These are phyloP conservation scores for Cheilosia scutellata DNA, from an alignment of 2,888 invertebrate genomes.

Conservation along the genomic window DNA sequence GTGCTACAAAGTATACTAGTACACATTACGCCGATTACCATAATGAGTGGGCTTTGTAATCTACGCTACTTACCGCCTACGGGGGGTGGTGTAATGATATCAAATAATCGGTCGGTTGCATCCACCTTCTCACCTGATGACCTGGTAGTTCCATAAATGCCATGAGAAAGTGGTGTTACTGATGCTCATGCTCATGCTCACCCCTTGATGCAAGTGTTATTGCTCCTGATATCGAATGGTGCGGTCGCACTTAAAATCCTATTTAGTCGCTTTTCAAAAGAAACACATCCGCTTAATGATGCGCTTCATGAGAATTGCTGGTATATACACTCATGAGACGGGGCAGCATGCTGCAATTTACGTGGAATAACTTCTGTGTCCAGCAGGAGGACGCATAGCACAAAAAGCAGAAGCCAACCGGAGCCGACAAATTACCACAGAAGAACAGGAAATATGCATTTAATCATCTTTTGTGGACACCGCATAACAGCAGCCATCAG, in stretches of 20 bases:
- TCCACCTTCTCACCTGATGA: slow-evolving; percentile 18
- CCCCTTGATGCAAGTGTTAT: background rate
- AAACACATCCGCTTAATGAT: slow-evolving; percentile 50
- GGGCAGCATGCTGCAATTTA: slow-evolving; percentile 33
- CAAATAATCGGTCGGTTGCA: slow-evolving; percentile 36
- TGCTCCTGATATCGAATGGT: slow-evolving; percentile 4
- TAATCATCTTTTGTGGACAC: slow-evolving; percentile 73
- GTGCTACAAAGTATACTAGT: background rate
- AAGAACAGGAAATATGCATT: slow-evolving; percentile 74
- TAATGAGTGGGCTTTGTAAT: slow-evolving; percentile 59
- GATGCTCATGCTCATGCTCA: no score
- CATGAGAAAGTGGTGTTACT: slow-evolving; percentile 36
- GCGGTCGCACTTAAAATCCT: slow-evolving; percentile 32
- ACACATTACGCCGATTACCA: slow-evolving; percentile 40
- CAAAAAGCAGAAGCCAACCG: slow-evolving; percentile 25
- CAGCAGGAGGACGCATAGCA: background rate
- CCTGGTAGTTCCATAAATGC: slow-evolving; percentile 23
- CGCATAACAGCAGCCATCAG: slow-evolving; percentile 50
- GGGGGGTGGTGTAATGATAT: slow-evolving; percentile 58
- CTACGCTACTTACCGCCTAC: slow-evolving; percentile 43
- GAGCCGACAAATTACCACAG: slow-evolving; percentile 67
- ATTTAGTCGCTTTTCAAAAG: slow-evolving; percentile 48
- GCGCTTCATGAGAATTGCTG: slow-evolving; percentile 44
- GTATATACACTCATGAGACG: slow-evolving; percentile 5
- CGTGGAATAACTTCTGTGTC: slow-evolving; percentile 32